Percentiles rank a stretch among this genome's conserved stretches.
These are phyloP conservation scores for Sterna hirundo DNA, from an alignment of 2,113 vertebrate genomes.

Conservation along the genomic window DNA sequence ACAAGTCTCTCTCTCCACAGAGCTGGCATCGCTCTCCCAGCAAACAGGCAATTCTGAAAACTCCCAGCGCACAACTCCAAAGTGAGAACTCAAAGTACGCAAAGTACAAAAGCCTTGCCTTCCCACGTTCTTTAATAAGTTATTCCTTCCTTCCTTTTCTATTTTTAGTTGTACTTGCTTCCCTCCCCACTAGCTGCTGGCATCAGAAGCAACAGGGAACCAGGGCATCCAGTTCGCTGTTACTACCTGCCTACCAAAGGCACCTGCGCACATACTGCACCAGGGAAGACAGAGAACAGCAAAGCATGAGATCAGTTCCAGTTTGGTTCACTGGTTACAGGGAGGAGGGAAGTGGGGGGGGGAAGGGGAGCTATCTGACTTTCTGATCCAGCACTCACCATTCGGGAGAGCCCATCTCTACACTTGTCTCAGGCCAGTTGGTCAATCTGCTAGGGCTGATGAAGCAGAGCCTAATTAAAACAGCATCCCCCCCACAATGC, in stretches of 20 bases:
- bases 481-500: accelerated
- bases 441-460: background rate
- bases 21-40: constrained; percentile 37
- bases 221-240: background rate
- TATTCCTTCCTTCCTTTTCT: constrained; percentile 52
- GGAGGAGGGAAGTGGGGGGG: background rate
- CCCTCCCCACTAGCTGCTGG: constrained; percentile 23
- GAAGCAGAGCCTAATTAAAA: background rate
- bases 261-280: background rate
- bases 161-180: constrained; percentile 24
- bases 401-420: background rate
- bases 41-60: constrained; percentile 44
- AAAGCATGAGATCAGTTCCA: background rate
- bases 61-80: background rate
- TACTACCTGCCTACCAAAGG: background rate
- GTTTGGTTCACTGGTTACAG: background rate
- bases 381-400: background rate
- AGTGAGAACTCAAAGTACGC: background rate
- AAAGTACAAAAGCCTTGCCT: constrained; percentile 34
- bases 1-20: constrained; percentile 53
- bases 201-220: constrained; percentile 9
- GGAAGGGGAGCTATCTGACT: background rate
- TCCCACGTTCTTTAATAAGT: constrained; percentile 22
- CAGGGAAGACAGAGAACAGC: background rate
- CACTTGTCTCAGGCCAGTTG: background rate